These are phyloP conservation scores for Manacus vitellinus DNA, from an alignment of 2,113 vertebrate genomes.

Conservation along the genomic window DNA sequence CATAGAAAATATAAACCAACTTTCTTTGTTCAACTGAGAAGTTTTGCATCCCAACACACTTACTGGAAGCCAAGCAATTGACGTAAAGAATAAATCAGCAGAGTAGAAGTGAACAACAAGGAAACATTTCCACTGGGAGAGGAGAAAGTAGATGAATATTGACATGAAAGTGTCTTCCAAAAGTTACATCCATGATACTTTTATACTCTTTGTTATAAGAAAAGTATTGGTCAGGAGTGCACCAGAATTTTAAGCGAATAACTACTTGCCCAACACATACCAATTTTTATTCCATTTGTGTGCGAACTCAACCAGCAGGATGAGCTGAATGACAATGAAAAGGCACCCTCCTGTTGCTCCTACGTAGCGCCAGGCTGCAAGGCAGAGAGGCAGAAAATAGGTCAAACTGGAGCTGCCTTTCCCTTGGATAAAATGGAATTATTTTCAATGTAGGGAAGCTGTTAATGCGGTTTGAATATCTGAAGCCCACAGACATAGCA, in stretches of 20 bases:
- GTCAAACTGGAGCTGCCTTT: neutral
- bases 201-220: accelerated
- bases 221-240: neutral
- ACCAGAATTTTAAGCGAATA: neutral
- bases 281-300: constrained; percentile 99
- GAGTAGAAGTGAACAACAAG: neutral
- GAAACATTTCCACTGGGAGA: neutral
- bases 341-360: constrained; percentile 85
- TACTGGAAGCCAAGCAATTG: neutral
- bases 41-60: neutral
- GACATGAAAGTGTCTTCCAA: neutral
- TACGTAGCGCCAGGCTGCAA: constrained; percentile 91
- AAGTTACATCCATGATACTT: neutral
- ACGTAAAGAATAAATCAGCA: neutral
- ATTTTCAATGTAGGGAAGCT: neutral
- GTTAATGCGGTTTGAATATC: neutral
- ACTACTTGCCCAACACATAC: constrained; percentile 74
- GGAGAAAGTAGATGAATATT: neutral
- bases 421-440: neutral
- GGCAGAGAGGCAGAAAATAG: constrained; percentile 13
- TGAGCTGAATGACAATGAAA: constrained; percentile 92
- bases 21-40: neutral
- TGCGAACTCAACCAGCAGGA: constrained; percentile 93
- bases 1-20: neutral
- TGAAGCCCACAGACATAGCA: neutral